Conservation (phyloP, 2,888 invertebrate genomes). For the Macrophya annulata region DNA sequence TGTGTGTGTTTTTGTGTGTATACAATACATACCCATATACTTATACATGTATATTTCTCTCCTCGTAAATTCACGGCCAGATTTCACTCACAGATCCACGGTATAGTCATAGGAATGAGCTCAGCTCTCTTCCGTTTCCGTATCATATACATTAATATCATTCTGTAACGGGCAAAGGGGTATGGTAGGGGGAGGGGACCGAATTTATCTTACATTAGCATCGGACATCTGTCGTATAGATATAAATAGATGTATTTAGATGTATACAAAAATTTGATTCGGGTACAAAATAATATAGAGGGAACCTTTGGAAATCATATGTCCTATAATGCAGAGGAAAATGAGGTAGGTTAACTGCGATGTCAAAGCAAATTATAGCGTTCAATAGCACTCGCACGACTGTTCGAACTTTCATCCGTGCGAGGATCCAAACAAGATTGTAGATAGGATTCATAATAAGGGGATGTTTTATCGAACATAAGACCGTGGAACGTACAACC, state of each 20-base stretch:
- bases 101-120: neutral
- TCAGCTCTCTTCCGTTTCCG: neutral
- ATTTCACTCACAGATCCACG: neutral
- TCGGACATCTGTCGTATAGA: constrained; percentile 27
- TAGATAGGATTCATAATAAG: constrained; percentile 6
- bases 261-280: constrained; percentile 18
- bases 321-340: neutral
- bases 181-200: neutral
- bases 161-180: constrained; percentile 27
- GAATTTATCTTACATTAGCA: constrained; percentile 14
- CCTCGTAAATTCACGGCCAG: no score
- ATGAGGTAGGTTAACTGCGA: constrained; percentile 65
- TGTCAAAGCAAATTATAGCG: constrained; percentile 72
- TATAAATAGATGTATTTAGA: neutral
- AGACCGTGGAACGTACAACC: neutral
- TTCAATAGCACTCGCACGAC: constrained; percentile 57
- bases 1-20: no score
- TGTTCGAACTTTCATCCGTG: neutral
- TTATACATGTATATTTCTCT: neutral
- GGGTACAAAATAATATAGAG: constrained; percentile 42
- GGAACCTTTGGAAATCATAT: constrained; percentile 20
- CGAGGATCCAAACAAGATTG: constrained; percentile 30
- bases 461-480: neutral
- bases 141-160: constrained; percentile 12
- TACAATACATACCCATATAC: neutral